Evolutionary conservation across 2,113 vertebrate genomes (phyloP).

Genomic region (Ammodytes dubius): DNA sequence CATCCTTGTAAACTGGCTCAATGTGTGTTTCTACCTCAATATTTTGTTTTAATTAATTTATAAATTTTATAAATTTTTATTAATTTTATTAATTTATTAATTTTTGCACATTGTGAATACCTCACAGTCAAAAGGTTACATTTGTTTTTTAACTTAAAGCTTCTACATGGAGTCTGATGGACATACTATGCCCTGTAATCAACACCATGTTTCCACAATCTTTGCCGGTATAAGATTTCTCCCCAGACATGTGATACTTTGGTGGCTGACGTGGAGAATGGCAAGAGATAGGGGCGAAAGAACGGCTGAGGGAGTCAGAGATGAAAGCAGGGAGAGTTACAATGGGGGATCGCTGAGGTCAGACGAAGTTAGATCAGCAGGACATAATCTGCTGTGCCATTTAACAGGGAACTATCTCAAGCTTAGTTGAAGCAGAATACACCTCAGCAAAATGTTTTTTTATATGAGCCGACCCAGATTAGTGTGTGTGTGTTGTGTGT

Average conservation of each 20-base stretch:
- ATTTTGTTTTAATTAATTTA: background rate
- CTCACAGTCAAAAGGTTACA: background rate
- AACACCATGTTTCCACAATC: constrained; percentile 25
- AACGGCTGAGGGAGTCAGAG: constrained; percentile 2
- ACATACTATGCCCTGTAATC: constrained; percentile 22
- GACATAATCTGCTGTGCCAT: background rate
- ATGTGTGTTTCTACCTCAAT: background rate
- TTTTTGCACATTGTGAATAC: background rate
- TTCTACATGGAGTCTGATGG: background rate
- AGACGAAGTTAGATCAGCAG: constrained; percentile 11
- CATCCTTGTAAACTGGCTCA: background rate
- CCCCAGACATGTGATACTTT: constrained; percentile 41
- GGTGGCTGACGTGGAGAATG: constrained; percentile 19
- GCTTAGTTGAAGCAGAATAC: background rate
- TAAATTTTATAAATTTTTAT: no score
- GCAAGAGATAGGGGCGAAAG: background rate
- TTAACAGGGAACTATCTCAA: background rate
- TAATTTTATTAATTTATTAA: no score
- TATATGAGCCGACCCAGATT: background rate
- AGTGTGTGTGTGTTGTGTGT: no score
- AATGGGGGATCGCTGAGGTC: constrained; percentile 8
- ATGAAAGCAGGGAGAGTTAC: background rate
- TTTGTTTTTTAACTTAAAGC: background rate
- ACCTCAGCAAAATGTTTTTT: background rate
- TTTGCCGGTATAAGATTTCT: constrained; percentile 38